Percentiles rank a stretch among this genome's conserved stretches.
Conservation (phyloP, 1,140 invertebrate genomes). For the Drosophila rufa region DNA sequence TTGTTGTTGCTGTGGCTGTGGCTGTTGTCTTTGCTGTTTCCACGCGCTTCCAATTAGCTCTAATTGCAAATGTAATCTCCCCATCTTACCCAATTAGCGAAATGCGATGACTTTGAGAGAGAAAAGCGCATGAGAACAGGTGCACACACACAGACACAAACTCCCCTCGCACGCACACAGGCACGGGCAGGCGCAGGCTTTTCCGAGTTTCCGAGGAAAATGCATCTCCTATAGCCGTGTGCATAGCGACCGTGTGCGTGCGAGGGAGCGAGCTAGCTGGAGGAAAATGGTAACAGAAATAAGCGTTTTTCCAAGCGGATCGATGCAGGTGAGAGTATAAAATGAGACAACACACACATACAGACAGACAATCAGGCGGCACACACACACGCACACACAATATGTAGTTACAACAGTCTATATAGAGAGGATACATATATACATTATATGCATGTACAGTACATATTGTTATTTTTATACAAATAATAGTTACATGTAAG, state of each 20-base stretch:
- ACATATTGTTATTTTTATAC: constrained; percentile 52
- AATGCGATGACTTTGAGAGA: constrained; percentile 25
- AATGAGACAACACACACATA: constrained; percentile 52
- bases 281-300: constrained; percentile 34
- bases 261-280: constrained; percentile 3
- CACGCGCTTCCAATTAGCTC: constrained; percentile 49
- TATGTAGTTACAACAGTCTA: constrained; percentile 45
- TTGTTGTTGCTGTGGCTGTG: constrained; percentile 35
- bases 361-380: constrained; percentile 15
- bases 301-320: constrained; percentile 41
- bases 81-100: constrained; percentile 46
- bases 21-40: constrained; percentile 9
- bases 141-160: constrained; percentile 29
- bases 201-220: background rate
- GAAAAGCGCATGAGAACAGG: constrained; percentile 35
- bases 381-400: constrained; percentile 37
- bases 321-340: constrained; percentile 40
- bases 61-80: constrained; percentile 45
- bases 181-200: background rate
- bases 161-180: background rate
- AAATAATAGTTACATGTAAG: constrained; percentile 41
- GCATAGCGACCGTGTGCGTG: background rate
- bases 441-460: constrained; percentile 31
- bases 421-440: constrained; percentile 29
- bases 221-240: constrained; percentile 10